These are phyloP conservation scores for Emydocephalus ijimae DNA, from an alignment of 2,113 vertebrate genomes.

Conservation along the genomic window DNA sequence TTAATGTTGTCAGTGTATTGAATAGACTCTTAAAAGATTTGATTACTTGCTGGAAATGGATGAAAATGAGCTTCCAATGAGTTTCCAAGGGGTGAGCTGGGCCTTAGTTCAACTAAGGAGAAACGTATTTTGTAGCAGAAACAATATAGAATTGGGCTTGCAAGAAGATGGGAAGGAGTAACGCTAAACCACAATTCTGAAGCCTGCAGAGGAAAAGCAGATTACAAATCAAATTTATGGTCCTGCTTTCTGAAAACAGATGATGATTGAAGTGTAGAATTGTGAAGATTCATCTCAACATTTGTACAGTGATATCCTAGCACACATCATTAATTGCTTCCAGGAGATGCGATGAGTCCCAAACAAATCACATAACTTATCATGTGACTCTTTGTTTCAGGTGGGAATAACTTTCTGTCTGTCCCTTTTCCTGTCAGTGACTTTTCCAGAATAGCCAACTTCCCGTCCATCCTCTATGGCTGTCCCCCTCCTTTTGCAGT, in stretches of 20 bases:
- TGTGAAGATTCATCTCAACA: background rate
- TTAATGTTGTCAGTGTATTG: fast-evolving
- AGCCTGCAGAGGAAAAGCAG: background rate
- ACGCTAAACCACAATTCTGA: background rate
- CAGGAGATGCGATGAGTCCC: too few relatives aligned
- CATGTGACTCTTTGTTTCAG: background rate
- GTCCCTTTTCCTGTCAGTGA: background rate
- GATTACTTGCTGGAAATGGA: background rate
- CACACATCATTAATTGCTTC: too few relatives aligned
- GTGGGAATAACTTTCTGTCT: background rate
- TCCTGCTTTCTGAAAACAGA: background rate
- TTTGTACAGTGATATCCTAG: background rate
- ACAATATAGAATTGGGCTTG: background rate
- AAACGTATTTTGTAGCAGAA: background rate
- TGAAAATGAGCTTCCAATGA: background rate
- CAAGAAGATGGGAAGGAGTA: background rate
- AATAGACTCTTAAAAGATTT: conserved; percentile 3
- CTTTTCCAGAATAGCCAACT: background rate
- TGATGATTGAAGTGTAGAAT: background rate
- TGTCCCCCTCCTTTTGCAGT: too few relatives aligned
- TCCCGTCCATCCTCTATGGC: too few relatives aligned
- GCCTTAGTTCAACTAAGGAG: background rate
- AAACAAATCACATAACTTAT: background rate
- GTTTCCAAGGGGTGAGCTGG: fast-evolving
- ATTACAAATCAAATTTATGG: background rate